These are phyloP conservation scores for Lerema accius DNA, from an alignment of 1,140 invertebrate genomes.

Conservation along the genomic window DNA sequence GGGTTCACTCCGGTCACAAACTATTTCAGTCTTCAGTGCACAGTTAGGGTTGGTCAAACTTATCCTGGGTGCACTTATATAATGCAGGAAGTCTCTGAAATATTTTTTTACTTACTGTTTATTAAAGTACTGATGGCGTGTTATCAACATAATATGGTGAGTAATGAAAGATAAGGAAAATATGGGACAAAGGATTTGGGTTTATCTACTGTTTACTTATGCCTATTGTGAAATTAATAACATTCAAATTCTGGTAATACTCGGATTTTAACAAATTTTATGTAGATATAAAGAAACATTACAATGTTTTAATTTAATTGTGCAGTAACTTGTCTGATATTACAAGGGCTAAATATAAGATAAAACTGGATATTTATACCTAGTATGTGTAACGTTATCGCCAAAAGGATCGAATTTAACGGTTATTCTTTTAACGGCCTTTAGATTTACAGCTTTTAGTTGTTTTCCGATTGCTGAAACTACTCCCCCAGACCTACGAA, in stretches of 20 bases:
- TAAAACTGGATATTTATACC: constrained; percentile 78
- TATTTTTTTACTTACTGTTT: too few species aligned
- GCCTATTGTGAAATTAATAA: too few species aligned
- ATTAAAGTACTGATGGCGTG: too few species aligned
- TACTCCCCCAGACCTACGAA: constrained; percentile 84
- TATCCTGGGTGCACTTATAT: constrained; percentile 86
- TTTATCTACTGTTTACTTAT: too few species aligned
- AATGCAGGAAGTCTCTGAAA: constrained; percentile 88
- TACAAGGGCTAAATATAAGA: background rate
- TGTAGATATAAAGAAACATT: too few species aligned
- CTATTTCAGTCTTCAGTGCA: constrained; percentile 89
- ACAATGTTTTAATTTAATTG: too few species aligned
- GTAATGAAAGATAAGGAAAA: too few species aligned
- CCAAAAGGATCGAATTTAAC: constrained; percentile 94
- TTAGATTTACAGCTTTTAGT: constrained; percentile 87
- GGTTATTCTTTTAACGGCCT: constrained; percentile 89
- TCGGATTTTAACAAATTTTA: too few species aligned
- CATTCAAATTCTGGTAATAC: too few species aligned
- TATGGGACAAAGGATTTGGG: too few species aligned
- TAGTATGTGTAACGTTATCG: constrained; percentile 85
- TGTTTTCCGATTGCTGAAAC: constrained; percentile 88
- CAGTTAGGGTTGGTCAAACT: constrained; percentile 88
- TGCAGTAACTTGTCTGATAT: too few species aligned
- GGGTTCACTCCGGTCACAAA: constrained; percentile 90
- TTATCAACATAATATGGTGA: too few species aligned